Conservation (phyloP, 2,797 vertebrate genomes). For the Rhinichthys osculus region DNA sequence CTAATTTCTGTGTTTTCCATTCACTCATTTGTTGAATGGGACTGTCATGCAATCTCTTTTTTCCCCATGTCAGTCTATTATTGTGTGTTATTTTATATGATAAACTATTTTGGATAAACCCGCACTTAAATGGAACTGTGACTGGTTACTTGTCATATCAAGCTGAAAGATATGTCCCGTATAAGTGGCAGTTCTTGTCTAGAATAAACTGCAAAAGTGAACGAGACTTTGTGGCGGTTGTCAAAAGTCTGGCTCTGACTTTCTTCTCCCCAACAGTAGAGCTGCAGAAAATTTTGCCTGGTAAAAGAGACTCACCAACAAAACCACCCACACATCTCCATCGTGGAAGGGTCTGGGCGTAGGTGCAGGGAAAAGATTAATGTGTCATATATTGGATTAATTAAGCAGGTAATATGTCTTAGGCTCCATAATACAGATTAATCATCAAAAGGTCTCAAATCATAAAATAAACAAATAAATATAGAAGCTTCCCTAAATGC, state of each 20-base stretch:
- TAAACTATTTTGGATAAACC: background rate
- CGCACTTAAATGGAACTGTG: background rate
- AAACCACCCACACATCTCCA: slow-evolving; percentile 70
- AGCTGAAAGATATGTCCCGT: background rate
- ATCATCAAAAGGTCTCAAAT: slow-evolving; percentile 73
- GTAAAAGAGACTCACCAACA: slow-evolving; percentile 38
- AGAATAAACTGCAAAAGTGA: background rate
- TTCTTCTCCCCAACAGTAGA: background rate
- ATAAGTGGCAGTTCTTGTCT: background rate
- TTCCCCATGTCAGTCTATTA: background rate
- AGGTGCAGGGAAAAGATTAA: slow-evolving; percentile 72
- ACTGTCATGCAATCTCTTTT: background rate
- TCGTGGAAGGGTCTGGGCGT: slow-evolving; percentile 45
- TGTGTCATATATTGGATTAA: slow-evolving; percentile 81
- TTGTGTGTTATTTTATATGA: background rate
- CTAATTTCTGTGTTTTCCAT: background rate
- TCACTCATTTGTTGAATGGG: background rate
- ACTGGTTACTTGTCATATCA: background rate
- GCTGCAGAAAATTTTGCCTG: background rate
- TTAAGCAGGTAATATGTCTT: slow-evolving; percentile 78
- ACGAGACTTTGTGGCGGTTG: background rate
- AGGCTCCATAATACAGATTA: slow-evolving; percentile 76
- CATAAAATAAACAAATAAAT: slow-evolving; percentile 79
- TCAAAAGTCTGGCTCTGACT: slow-evolving; percentile 3
- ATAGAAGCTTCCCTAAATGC: slow-evolving; percentile 75